phyloP scores from a whole-genome alignment of 2,797 vertebrate genomes.

The Trematomus bernacchii region DNA sequence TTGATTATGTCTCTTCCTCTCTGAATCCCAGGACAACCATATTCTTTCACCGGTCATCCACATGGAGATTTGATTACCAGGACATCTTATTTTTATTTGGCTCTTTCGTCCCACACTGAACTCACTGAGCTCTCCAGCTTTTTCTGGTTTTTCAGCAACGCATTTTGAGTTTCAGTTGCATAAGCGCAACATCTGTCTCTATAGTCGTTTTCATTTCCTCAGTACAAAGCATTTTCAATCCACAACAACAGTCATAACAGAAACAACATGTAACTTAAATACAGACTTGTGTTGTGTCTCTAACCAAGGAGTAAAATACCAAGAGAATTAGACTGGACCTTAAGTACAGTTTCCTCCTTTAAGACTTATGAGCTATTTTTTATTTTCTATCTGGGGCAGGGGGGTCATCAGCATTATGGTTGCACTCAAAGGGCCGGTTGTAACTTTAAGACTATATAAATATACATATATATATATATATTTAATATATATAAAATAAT shows the following conservation, averaged over 20 bases:
- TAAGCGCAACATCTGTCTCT: slow-evolving; percentile 14
- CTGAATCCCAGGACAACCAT: slow-evolving; percentile 27
- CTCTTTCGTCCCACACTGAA: not conserved
- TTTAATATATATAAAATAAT: no score
- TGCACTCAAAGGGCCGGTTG: no score
- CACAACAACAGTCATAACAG: not conserved
- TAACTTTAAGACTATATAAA: no score
- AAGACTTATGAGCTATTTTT: slow-evolving; percentile 13
- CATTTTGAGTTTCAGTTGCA: slow-evolving; percentile 7
- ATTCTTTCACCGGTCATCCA: slow-evolving; percentile 16
- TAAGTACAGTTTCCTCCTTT: not conserved
- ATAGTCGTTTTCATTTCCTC: not conserved
- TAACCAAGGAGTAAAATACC: slow-evolving; percentile 9
- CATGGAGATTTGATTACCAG: not conserved
- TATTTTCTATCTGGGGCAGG: not conserved
- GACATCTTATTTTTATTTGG: slow-evolving; percentile 13
- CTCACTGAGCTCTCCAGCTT: slow-evolving; percentile 6
- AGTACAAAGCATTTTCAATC: not conserved
- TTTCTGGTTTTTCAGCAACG: not conserved
- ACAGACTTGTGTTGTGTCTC: not conserved
- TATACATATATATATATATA: no score
- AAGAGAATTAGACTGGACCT: slow-evolving; percentile 1
- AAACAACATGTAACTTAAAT: not conserved
- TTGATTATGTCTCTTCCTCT: slow-evolving; percentile 50
- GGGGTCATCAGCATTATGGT: no score